Evolutionary conservation across 2,888 invertebrate species (phyloP).

Genomic region (Perizoma flavofasciatum): DNA sequence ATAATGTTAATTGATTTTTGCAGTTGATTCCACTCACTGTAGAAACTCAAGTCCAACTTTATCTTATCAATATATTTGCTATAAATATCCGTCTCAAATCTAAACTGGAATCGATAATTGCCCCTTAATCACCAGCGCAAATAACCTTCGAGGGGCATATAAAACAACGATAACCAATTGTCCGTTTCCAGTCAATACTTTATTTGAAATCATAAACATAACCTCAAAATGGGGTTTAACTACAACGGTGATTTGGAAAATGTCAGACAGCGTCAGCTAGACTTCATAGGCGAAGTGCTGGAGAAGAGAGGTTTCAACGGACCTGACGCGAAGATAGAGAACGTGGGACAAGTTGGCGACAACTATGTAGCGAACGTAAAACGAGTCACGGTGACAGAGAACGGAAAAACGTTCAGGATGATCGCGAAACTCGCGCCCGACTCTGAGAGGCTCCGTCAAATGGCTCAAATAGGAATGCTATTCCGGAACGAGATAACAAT

Average conservation of each 20-base stretch:
- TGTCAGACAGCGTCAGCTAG: conserved; percentile 45
- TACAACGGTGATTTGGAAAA: conserved; percentile 41
- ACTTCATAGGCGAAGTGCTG: conserved; percentile 48
- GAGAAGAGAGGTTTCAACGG: conserved; percentile 45
- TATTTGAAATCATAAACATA: no score
- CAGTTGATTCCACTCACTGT: no score
- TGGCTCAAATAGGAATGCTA: conserved; percentile 31
- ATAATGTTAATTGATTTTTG: no score
- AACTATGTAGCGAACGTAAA: conserved; percentile 42
- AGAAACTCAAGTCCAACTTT: no score
- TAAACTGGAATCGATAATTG: no score
- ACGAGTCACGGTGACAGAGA: conserved; percentile 36
- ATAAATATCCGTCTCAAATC: no score
- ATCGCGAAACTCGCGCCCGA: conserved; percentile 58
- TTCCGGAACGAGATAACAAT: conserved; percentile 54
- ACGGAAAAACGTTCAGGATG: conserved; percentile 47
- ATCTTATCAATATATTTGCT: no score
- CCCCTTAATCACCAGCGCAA: no score
- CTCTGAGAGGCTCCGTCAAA: conserved; percentile 35
- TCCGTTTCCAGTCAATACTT: no score
- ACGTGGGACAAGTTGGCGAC: conserved; percentile 48
- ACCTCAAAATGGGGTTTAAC: no score
- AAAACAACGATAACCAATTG: no score
- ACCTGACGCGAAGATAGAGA: conserved; percentile 42
- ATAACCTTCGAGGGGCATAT: no score